These are phyloP conservation scores for Bubo scandiacus DNA, from an alignment of 2,113 vertebrate genomes.

Conservation along the genomic window DNA sequence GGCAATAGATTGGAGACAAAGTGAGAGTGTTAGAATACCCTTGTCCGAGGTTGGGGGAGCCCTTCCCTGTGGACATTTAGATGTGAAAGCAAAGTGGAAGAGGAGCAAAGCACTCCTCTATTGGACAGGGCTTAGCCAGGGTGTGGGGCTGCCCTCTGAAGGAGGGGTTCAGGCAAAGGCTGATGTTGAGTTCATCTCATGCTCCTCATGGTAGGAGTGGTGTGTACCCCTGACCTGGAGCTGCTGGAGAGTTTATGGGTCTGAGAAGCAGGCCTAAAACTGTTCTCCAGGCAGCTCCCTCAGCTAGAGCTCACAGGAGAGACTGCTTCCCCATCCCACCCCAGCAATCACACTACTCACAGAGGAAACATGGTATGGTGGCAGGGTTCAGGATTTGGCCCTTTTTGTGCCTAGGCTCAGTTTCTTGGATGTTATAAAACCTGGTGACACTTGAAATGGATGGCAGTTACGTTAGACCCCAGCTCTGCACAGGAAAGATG, in stretches of 20 bases:
- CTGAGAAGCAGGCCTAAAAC: background rate
- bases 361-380: accelerated
- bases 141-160: background rate
- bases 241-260: background rate
- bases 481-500: background rate
- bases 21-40: background rate
- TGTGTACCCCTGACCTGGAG: background rate
- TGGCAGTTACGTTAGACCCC: background rate
- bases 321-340: background rate
- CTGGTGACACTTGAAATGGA: background rate
- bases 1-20: accelerated
- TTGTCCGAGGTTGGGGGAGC: background rate
- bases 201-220: background rate
- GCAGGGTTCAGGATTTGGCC: background rate
- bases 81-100: background rate
- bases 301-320: background rate
- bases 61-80: accelerated
- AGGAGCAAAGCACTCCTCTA: background rate
- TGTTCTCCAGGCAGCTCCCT: background rate
- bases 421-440: background rate
- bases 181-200: background rate
- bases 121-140: background rate
- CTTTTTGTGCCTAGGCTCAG: background rate
- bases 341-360: accelerated
- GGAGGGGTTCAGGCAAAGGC: background rate